Conservation (phyloP, 2,797 vertebrate genomes). For the Alcedo quadribrachys region DNA sequence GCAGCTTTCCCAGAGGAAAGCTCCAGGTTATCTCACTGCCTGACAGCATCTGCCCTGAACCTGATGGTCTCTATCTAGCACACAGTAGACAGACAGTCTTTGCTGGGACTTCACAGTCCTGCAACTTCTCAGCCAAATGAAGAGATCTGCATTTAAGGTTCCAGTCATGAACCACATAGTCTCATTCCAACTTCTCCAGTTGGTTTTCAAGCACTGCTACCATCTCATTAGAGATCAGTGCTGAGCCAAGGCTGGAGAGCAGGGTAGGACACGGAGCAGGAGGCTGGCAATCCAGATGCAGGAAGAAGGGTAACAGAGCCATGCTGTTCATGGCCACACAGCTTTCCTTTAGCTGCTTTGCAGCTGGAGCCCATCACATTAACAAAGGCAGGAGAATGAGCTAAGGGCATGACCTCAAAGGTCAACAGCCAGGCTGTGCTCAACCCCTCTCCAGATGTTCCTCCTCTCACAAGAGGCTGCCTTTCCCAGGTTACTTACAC, state of each 20-base stretch:
- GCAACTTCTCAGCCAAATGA: background rate
- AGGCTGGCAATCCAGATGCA: background rate
- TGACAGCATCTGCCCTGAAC: background rate
- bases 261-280: background rate
- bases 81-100: background rate
- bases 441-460: slow-evolving; percentile 32
- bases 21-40: background rate
- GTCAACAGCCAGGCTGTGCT: background rate
- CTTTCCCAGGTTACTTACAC: slow-evolving; percentile 11
- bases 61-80: background rate
- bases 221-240: background rate
- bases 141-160: background rate
- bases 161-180: background rate
- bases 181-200: background rate
- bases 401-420: background rate
- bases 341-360: background rate
- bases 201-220: background rate
- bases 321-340: background rate
- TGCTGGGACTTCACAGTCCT: background rate
- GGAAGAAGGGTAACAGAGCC: background rate
- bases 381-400: slow-evolving; percentile 20
- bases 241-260: background rate
- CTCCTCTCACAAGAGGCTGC: background rate
- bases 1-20: background rate
- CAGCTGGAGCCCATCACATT: slow-evolving; percentile 33